phyloP scores from a whole-genome alignment of 2,113 vertebrate genomes.

The Nicator chloris region DNA sequence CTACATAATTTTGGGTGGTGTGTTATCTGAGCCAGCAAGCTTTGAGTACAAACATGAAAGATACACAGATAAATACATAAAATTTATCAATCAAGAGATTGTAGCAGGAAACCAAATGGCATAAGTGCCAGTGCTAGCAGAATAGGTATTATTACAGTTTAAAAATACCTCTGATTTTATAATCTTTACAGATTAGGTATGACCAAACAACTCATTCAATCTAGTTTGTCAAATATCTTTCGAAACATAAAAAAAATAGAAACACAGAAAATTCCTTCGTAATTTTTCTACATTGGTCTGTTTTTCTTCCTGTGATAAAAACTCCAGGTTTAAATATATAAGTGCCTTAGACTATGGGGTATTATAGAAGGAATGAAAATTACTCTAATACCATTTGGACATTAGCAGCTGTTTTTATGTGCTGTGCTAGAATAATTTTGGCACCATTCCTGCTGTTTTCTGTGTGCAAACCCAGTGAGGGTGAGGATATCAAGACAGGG shows the following conservation, averaged over 20 bases:
- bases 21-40: neutral
- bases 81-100: neutral
- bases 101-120: neutral
- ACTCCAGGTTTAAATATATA: neutral
- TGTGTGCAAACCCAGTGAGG: neutral
- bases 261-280: neutral
- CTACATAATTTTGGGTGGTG: accelerated
- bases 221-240: neutral
- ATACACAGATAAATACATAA: neutral
- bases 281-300: neutral
- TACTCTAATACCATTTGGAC: neutral
- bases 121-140: neutral
- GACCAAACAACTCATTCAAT: neutral
- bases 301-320: neutral
- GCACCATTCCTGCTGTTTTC: neutral
- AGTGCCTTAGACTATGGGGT: neutral
- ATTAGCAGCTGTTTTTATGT: conserved; percentile 23
- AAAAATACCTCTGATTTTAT: neutral
- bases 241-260: neutral
- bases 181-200: neutral
- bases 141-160: neutral
- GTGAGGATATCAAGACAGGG: neutral
- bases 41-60: neutral
- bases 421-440: neutral
- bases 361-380: neutral